Conservation (phyloP, 2,888 invertebrate genomes). For the Fissipunctia ypsillon region DNA sequence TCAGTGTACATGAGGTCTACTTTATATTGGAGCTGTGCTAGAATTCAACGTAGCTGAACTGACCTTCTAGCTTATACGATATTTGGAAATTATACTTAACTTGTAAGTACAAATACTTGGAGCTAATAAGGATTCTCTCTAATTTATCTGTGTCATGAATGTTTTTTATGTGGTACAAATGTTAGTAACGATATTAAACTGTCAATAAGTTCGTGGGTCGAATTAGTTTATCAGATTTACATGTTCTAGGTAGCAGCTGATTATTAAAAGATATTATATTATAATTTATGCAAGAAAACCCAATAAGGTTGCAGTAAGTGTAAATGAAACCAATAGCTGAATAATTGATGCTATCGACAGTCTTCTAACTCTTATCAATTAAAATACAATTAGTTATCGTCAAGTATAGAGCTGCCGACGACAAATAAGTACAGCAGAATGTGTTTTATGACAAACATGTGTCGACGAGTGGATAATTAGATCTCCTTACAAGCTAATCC, state of each 20-base stretch:
- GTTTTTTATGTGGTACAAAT: constrained; percentile 35
- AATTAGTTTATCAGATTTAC: constrained; percentile 23
- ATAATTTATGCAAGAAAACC: background rate
- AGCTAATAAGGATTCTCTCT: constrained; percentile 37
- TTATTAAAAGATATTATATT: background rate
- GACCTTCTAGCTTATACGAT: constrained; percentile 30
- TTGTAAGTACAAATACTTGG: constrained; percentile 34
- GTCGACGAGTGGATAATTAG: constrained; percentile 41
- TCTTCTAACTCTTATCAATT: constrained; percentile 40
- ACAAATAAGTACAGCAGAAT: constrained; percentile 52
- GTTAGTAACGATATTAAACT: constrained; percentile 22
- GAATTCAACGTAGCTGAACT: constrained; percentile 21
- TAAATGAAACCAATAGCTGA: constrained; percentile 38
- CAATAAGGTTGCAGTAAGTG: constrained; percentile 4
- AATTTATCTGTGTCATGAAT: constrained; percentile 36
- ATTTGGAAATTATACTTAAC: constrained; percentile 42
- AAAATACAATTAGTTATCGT: constrained; percentile 49
- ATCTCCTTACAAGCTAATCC: constrained; percentile 48
- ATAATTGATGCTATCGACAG: constrained; percentile 27
- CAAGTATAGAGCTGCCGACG: constrained; percentile 24
- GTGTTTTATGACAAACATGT: constrained; percentile 25
- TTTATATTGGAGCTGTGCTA: constrained; percentile 18
- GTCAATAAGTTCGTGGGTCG: background rate
- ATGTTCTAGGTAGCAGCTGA: background rate
- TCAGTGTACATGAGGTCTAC: constrained; percentile 35